These are phyloP conservation scores for Bacillus rossius DNA, from an alignment of 1,140 invertebrate genomes.

Conservation along the genomic window DNA sequence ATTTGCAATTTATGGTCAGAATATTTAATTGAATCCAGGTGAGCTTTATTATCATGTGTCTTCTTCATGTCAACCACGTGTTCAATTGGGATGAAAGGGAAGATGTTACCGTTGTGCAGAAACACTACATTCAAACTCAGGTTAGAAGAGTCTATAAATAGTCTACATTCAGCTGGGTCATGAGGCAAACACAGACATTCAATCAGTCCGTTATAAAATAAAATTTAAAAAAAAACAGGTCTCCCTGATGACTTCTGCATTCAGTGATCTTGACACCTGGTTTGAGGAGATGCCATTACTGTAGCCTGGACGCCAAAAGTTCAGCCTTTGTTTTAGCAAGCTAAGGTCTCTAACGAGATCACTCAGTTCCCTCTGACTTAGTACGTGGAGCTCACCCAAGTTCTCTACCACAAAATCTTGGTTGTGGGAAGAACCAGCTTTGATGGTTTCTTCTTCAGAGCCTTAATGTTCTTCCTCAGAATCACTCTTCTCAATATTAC, in stretches of 20 bases:
- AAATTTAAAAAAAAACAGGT: neutral
- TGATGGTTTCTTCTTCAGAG: neutral
- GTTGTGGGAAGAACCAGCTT: no score
- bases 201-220: neutral
- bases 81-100: conserved; percentile 6
- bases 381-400: neutral
- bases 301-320: neutral
- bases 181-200: no score
- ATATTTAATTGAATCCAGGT: neutral
- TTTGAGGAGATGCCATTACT: neutral
- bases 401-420: neutral
- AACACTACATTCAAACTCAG: conserved; percentile 17
- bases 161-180: conserved; percentile 15
- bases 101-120: conserved; percentile 8
- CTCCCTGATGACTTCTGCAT: neutral
- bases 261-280: neutral
- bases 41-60: neutral
- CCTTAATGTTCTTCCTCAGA: neutral
- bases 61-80: conserved; percentile 12
- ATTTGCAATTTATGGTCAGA: conserved; percentile 4
- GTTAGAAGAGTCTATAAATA: conserved; percentile 18
- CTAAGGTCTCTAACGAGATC: neutral
- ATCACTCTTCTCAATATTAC: neutral
- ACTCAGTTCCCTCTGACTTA: neutral
- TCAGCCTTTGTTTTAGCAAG: neutral